Evolutionary conservation across 1,140 invertebrate genomes (phyloP).

Genomic region (Conus ventricosus): DNA sequence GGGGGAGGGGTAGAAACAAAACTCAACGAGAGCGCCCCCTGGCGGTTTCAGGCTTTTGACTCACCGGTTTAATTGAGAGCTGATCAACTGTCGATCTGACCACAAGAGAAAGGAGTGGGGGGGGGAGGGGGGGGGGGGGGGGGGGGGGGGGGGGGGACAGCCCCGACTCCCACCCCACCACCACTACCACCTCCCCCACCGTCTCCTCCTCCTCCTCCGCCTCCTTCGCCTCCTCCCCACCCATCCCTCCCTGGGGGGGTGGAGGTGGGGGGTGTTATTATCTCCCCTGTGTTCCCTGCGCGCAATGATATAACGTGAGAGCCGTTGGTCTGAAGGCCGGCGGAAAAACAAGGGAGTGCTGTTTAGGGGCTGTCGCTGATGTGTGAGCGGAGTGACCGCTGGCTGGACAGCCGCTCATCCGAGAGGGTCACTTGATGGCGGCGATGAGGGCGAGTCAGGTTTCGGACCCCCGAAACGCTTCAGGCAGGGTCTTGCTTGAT

Average conservation of each 20-base stretch:
- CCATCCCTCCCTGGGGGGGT: background rate
- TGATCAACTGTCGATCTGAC: background rate
- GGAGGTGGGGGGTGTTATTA: background rate
- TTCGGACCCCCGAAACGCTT: background rate
- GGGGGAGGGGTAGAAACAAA: background rate
- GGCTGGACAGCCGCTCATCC: background rate
- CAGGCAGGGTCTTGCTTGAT: too few relatives aligned
- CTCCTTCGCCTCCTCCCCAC: background rate
- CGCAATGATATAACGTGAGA: background rate
- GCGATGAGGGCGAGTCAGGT: background rate
- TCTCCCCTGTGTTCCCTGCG: background rate
- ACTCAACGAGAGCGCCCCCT: background rate
- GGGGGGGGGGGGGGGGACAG: background rate
- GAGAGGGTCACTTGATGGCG: background rate
- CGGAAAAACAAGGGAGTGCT: background rate
- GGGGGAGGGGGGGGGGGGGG: background rate
- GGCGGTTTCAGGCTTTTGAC: background rate
- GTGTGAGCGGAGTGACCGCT: background rate
- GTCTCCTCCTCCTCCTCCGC: background rate
- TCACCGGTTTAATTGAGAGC: background rate
- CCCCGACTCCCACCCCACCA: background rate
- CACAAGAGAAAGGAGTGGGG: background rate
- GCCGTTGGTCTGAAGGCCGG: background rate
- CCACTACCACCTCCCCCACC: background rate
- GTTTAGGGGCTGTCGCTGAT: background rate